Evolutionary conservation across 2,888 invertebrate species (phyloP).

Genomic region (Morinoia aosen): DNA sequence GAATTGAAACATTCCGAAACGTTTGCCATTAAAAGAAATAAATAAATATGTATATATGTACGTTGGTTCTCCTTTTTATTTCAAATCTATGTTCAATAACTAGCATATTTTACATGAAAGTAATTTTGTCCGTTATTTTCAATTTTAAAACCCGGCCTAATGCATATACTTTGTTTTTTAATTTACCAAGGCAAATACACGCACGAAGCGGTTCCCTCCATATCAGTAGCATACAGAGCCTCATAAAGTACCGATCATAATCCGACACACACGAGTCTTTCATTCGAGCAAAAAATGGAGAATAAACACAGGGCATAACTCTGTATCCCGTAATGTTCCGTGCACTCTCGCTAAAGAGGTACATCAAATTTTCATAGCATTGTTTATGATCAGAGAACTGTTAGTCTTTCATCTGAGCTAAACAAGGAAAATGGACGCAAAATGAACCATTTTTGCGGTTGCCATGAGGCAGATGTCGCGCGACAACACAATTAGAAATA

Average conservation of each 20-base stretch:
- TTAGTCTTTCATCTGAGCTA: neutral
- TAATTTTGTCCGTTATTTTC: too few species aligned
- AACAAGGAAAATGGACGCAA: neutral
- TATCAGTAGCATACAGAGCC: too few species aligned
- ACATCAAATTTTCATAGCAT: neutral
- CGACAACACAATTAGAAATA: neutral
- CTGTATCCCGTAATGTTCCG: neutral
- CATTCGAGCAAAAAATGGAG: neutral
- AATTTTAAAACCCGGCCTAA: too few species aligned
- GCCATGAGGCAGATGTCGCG: neutral
- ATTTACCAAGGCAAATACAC: too few species aligned
- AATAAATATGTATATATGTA: too few species aligned
- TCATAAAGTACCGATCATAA: neutral
- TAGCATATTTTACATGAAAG: too few species aligned
- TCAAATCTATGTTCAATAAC: too few species aligned
- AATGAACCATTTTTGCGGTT: neutral
- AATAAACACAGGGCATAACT: neutral
- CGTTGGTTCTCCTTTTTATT: too few species aligned
- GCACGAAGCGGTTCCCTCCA: too few species aligned
- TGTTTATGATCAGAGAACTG: neutral
- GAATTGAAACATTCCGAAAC: too few species aligned
- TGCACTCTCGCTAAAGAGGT: neutral
- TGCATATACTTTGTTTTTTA: too few species aligned
- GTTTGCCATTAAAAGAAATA: too few species aligned
- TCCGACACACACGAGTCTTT: neutral